These are phyloP conservation scores for Gallinago media DNA, from an alignment of 2,113 vertebrate species.

Conservation along the genomic window DNA sequence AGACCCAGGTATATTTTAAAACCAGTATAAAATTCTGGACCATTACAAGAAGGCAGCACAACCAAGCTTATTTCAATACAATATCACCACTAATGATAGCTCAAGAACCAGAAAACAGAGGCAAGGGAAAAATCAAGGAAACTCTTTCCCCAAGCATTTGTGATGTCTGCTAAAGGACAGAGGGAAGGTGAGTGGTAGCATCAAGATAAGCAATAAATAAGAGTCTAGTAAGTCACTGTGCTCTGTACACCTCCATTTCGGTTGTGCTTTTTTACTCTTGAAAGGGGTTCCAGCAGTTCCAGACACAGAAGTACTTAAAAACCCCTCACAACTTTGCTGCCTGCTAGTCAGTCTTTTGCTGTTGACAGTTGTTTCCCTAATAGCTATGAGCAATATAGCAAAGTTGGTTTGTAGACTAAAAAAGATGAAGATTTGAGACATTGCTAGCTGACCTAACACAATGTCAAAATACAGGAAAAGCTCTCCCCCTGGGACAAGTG, in stretches of 20 bases:
- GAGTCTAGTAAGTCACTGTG: constrained; percentile 15
- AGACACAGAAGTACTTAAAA: constrained; percentile 43
- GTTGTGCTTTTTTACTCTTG: constrained; percentile 31
- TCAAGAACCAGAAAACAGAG: constrained; percentile 61
- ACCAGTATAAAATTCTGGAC: neutral
- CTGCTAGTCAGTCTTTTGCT: neutral
- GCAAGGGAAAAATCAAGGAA: constrained; percentile 32
- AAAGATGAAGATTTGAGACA: neutral
- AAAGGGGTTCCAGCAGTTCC: constrained; percentile 46
- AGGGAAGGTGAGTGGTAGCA: constrained; percentile 76
- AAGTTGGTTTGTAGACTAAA: neutral
- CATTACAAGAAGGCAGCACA: constrained; percentile 8
- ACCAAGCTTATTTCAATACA: constrained; percentile 69
- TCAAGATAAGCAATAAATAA: constrained; percentile 70
- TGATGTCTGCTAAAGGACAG: constrained; percentile 75
- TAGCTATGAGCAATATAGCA: neutral
- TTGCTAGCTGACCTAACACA: neutral
- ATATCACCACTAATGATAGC: constrained; percentile 60
- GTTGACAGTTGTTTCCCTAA: neutral
- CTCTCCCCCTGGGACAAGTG: neutral
- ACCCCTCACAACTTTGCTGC: constrained; percentile 10
- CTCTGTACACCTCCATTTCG: constrained; percentile 3
- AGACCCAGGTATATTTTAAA: neutral
- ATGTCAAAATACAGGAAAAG: neutral
- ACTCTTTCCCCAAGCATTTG: constrained; percentile 73